These are phyloP conservation scores for Bedellia somnulentella DNA, from an alignment of 2,888 invertebrate genomes.

Conservation along the genomic window DNA sequence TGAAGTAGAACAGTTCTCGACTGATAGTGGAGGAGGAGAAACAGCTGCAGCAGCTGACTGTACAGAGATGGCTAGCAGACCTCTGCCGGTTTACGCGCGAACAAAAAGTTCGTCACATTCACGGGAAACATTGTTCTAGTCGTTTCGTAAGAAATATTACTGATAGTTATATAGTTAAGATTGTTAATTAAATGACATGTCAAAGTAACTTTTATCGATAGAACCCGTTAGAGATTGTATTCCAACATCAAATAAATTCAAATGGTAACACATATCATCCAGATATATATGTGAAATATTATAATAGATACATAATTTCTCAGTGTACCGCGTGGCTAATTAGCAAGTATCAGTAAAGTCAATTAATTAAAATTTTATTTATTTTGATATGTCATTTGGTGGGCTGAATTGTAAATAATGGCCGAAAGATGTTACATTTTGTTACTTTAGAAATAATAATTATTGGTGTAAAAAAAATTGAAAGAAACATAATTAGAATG, in stretches of 20 bases:
- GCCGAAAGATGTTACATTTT: constrained; percentile 44
- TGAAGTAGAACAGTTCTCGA: constrained; percentile 81
- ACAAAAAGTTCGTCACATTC: constrained; percentile 64
- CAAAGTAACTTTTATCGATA: constrained; percentile 36
- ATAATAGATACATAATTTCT: too few species aligned
- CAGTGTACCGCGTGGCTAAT: too few species aligned
- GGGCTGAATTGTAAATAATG: constrained; percentile 34
- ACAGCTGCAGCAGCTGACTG: constrained; percentile 26
- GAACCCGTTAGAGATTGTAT: constrained; percentile 16
- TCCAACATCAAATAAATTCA: constrained; percentile 20
- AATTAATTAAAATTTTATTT: neutral
- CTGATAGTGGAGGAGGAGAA: constrained; percentile 72
- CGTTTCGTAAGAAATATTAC: constrained; percentile 22
- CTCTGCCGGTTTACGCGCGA: constrained; percentile 23
- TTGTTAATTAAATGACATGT: constrained; percentile 11
- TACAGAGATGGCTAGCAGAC: constrained; percentile 43
- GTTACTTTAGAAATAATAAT: constrained; percentile 29
- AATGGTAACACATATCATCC: constrained; percentile 39
- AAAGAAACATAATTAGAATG: neutral
- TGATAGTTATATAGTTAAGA: constrained; percentile 9
- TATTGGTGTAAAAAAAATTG: neutral
- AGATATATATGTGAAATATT: too few species aligned
- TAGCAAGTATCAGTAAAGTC: constrained; percentile 12
- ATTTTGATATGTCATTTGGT: constrained; percentile 44
- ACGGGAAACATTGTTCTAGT: constrained; percentile 80